Percentiles rank a stretch among this genome's conserved stretches.
Evolutionary conservation across 2,113 vertebrate species (phyloP).

Genomic region (Oncorhynchus nerka): DNA sequence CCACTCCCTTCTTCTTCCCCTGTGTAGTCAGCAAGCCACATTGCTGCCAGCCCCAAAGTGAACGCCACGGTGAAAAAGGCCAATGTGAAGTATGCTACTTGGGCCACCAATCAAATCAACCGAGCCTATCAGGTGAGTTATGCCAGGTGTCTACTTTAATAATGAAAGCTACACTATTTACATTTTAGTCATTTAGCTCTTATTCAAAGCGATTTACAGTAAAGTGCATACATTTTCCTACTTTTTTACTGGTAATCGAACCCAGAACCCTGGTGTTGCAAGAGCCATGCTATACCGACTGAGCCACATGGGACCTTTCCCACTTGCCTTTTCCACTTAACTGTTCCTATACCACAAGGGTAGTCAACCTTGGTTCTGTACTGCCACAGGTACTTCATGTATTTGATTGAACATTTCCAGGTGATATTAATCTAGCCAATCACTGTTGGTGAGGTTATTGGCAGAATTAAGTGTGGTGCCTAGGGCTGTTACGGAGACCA

Average conservation of each 20-base stretch:
- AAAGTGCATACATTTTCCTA: background rate
- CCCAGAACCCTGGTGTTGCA: no score
- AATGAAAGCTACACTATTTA: background rate
- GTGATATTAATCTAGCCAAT: no score
- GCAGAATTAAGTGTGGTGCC: no score
- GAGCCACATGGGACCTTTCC: no score
- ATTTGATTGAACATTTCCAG: no score
- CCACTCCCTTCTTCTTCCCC: constrained; percentile 14
- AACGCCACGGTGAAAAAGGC: constrained; percentile 98
- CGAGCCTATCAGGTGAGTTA: constrained; percentile 95
- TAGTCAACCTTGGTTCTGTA: no score
- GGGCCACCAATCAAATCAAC: constrained; percentile 96
- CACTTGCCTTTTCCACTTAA: no score
- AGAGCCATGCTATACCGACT: no score
- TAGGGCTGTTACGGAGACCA: no score
- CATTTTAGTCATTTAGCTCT: background rate
- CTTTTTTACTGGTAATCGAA: background rate
- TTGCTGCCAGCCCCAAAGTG: constrained; percentile 95
- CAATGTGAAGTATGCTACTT: constrained; percentile 95
- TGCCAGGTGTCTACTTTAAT: constrained; percentile 4
- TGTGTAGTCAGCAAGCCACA: constrained; percentile 89
- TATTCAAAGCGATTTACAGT: background rate
- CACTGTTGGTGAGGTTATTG: no score
- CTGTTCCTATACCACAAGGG: no score
- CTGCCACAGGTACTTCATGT: no score